Percentiles rank a stretch among this genome's conserved stretches.
phyloP scores from a whole-genome alignment of 2,797 vertebrate genomes.

The Rhadinocentrus ornatus region DNA sequence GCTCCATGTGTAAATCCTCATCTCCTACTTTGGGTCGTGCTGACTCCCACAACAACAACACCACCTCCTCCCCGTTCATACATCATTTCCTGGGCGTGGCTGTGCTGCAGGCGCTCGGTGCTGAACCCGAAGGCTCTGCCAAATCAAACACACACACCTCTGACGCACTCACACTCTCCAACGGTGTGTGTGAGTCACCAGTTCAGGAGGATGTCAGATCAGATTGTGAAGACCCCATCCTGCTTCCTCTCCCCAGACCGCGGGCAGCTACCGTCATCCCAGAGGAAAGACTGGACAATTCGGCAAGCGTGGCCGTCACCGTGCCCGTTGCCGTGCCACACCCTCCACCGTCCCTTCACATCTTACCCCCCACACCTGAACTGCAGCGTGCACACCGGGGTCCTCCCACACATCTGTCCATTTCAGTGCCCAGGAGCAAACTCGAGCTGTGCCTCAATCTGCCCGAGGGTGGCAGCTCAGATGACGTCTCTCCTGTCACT shows the following conservation, averaged over 20 bases:
- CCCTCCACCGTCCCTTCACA: conserved; percentile 69
- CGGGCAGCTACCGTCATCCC: conserved; percentile 88
- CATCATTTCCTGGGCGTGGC: conserved; percentile 88
- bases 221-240: conserved; percentile 63
- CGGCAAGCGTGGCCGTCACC: conserved; percentile 51
- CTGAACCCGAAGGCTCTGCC: conserved; percentile 29
- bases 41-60: conserved; percentile 81
- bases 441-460: conserved; percentile 47
- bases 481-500: conserved; percentile 74
- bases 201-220: conserved; percentile 66
- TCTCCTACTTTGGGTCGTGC: conserved; percentile 67
- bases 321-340: conserved; percentile 58
- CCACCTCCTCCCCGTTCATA: conserved; percentile 78
- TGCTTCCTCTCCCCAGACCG: conserved; percentile 81
- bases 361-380: conserved; percentile 66
- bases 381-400: conserved; percentile 27
- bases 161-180: conserved; percentile 65
- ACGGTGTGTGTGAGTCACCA: conserved; percentile 73
- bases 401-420: conserved; percentile 27
- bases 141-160: conserved; percentile 38
- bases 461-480: conserved; percentile 53
- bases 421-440: conserved; percentile 46
- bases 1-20: conserved; percentile 75
- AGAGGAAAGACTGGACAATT: conserved; percentile 81
- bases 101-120: conserved; percentile 79